Base-by-base conservation (phyloP, 2,797 vertebrate genomes). In the Enteromius treurensis region DNA sequence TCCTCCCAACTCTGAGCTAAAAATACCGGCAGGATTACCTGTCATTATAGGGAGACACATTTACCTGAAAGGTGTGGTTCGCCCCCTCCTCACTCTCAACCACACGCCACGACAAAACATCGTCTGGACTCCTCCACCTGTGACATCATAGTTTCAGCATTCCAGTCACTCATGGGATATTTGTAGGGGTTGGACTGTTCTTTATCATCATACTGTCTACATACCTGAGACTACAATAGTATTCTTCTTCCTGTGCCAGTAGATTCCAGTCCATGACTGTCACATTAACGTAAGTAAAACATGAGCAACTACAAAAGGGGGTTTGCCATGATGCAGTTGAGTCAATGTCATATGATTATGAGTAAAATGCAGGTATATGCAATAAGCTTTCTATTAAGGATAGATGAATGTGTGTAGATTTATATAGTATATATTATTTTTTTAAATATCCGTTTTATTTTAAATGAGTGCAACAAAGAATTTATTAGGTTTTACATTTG, bases 21-120 rank as follows among this genome's bases (percentile, higher is more conserved):
- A 89, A 87, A 88, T 87, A 89, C 64, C 67, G 15, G 29, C 40
- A 37, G 79, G 84, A 86, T 82, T 82, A 88, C 82, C 80, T 64
- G 84, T 80, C 84, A 88, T 87, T 84, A 83, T 79, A 80, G 70
- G 67, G 74, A 67, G 81, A 83, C 82, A 80, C 75, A 77, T 64
- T 79, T 86, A 81, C 64, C 73, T 34, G 69, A 83, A 74, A 84
- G 81, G 86, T 85, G 87, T 64, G 81, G 75, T 81, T 62, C 2
- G 5, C 73, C 58, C 34, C 51, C 65, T 76, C 34, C 67, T 73
- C 45, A 49, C 49, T n/a, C 26, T 82, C 80, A 83, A 26, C 53
- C 37, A 65, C 80, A 74, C 42, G 84, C 71, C 67, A 23, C 21
- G 40, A 83, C 87, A 88, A 69, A 79, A 79, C 80, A 78, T 77